phyloP scores from a whole-genome alignment of 2,113 vertebrate genomes.

The Progne subis region DNA sequence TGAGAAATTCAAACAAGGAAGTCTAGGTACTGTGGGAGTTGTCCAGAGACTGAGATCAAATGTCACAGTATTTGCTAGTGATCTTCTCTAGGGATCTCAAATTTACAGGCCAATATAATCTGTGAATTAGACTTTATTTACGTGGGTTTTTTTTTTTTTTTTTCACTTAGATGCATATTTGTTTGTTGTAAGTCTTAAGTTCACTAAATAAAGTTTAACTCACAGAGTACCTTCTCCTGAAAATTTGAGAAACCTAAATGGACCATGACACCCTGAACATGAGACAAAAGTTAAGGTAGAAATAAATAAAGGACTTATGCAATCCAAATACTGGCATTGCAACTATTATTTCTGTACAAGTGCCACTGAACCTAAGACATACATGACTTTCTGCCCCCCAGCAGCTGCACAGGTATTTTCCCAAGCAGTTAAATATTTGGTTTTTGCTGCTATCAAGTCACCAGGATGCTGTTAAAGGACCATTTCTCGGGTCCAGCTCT shows the following conservation, averaged over 20 bases:
- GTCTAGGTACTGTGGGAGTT: neutral
- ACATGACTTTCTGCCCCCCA: neutral
- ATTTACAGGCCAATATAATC: neutral
- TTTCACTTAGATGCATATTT: neutral
- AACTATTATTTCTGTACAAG: neutral
- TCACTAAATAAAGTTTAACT: neutral
- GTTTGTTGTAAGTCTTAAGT: neutral
- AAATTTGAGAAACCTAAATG: neutral
- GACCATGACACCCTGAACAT: neutral
- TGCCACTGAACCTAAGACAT: neutral
- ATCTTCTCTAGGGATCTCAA: neutral
- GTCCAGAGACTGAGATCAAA: neutral
- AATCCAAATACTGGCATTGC: conserved; percentile 15
- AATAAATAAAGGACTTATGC: neutral
- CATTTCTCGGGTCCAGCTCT: neutral
- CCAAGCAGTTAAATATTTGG: neutral
- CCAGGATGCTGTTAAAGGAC: neutral
- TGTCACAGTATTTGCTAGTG: neutral
- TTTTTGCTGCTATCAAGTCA: neutral
- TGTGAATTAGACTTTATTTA: neutral
- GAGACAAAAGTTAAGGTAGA: neutral
- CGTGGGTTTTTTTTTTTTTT: neutral
- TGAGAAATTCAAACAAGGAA: neutral
- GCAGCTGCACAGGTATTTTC: neutral
- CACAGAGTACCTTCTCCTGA: neutral